These are phyloP conservation scores for Araneus ventricosus DNA, from an alignment of 1,140 invertebrate species.

Conservation along the genomic window DNA sequence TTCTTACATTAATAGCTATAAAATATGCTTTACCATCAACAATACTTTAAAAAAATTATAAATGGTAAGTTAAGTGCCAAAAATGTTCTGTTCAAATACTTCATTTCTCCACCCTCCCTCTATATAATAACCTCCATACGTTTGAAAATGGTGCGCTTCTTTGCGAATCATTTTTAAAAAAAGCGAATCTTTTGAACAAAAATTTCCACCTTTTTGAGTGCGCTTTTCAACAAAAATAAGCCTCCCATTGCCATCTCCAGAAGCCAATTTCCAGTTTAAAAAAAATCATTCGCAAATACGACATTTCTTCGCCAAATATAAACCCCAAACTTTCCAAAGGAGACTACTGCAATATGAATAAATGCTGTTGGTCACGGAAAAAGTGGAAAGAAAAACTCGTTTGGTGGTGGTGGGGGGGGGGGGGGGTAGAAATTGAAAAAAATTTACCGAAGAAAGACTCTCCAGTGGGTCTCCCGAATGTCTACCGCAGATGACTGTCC, in stretches of 20 bases:
- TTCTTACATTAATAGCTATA: no score
- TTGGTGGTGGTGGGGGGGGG: no score
- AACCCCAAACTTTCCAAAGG: not conserved
- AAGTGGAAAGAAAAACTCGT: not conserved
- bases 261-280: not conserved
- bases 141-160: not conserved
- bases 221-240: not conserved
- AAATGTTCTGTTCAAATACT: no score
- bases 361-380: slow-evolving; percentile 25
- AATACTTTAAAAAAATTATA: no score
- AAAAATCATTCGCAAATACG: not conserved
- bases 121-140: no score
- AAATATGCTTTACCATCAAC: no score
- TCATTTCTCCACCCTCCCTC: no score
- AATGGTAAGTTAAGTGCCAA: no score
- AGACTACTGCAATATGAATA: not conserved
- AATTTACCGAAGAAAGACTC: not conserved
- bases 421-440: not conserved
- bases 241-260: not conserved
- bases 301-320: not conserved
- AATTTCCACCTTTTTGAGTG: not conserved
- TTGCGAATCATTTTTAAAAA: not conserved
- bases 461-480: slow-evolving; percentile 27
- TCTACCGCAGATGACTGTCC: slow-evolving; percentile 41
- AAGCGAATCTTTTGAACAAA: not conserved